Evolutionary conservation across 2,888 invertebrate genomes (phyloP).

Genomic region (Sipha maydis): DNA sequence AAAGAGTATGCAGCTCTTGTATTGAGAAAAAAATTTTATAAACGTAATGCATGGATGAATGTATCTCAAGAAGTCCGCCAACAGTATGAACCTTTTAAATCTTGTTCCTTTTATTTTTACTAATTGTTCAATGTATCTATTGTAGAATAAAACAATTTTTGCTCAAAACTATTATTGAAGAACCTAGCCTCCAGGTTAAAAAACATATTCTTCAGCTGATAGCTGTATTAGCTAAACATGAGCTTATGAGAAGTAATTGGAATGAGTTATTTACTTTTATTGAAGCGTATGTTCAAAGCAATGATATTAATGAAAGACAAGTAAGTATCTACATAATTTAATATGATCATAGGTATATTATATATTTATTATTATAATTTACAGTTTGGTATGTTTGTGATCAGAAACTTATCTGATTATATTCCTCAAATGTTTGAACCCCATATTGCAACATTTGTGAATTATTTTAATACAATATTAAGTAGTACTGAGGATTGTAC

Average conservation of each 20-base stretch:
- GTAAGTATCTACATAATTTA: slow-evolving; percentile 2
- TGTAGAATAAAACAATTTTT: slow-evolving; percentile 56
- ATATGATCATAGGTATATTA: background rate
- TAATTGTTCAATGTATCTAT: background rate
- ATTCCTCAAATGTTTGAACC: slow-evolving; percentile 54
- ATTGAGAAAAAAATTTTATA: slow-evolving; percentile 31
- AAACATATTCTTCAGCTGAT: slow-evolving; percentile 54
- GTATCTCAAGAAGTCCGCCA: slow-evolving; percentile 35
- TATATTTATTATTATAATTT: background rate
- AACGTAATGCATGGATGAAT: slow-evolving; percentile 53
- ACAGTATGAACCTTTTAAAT: slow-evolving; percentile 3
- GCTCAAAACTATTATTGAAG: slow-evolving; percentile 39
- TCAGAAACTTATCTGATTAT: slow-evolving; percentile 54
- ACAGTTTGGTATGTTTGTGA: slow-evolving; percentile 49
- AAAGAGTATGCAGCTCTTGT: slow-evolving; percentile 56
- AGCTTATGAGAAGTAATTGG: slow-evolving; percentile 44
- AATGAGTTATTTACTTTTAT: slow-evolving; percentile 47
- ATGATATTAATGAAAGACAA: slow-evolving; percentile 45
- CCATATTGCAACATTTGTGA: slow-evolving; percentile 22
- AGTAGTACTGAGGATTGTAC: slow-evolving; percentile 26
- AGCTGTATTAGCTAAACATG: slow-evolving; percentile 54
- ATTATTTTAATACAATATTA: slow-evolving; percentile 46
- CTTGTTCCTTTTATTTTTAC: background rate
- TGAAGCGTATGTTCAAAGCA: slow-evolving; percentile 38
- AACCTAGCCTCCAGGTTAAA: slow-evolving; percentile 41